Evolutionary conservation across 2,888 invertebrate species (phyloP).

Genomic region (Clanis bilineata): DNA sequence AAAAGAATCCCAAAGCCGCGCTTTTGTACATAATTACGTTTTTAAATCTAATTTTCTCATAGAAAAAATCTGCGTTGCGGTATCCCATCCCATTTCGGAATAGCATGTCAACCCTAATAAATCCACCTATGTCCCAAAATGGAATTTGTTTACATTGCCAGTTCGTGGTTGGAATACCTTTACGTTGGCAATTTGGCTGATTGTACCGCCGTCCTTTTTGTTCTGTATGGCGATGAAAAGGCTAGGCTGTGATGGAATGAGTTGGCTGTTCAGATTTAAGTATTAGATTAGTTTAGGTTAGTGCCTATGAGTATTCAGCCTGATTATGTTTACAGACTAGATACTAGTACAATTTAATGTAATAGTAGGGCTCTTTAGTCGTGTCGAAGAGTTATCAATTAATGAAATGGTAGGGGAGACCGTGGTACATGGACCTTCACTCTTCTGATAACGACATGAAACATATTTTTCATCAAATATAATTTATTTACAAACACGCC

Average conservation of each 20-base stretch:
- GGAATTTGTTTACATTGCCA: slow-evolving; percentile 31
- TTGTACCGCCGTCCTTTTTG: slow-evolving; percentile 13
- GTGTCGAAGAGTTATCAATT: no score
- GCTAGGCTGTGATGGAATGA: neutral
- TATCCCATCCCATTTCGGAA: slow-evolving; percentile 2
- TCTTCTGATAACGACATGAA: no score
- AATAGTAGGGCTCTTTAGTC: no score
- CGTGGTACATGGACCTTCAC: no score
- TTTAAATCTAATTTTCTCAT: neutral
- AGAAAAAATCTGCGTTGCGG: neutral
- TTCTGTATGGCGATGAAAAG: slow-evolving; percentile 1
- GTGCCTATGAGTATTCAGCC: neutral
- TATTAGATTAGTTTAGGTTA: neutral
- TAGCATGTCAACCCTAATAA: slow-evolving; percentile 30
- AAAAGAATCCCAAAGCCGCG: no score
- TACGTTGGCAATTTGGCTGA: slow-evolving; percentile 19
- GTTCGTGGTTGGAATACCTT: slow-evolving; percentile 29
- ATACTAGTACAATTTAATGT: no score
- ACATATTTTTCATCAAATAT: no score
- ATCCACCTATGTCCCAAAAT: slow-evolving; percentile 33
- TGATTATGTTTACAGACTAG: neutral
- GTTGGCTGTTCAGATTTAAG: neutral
- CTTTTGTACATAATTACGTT: no score
- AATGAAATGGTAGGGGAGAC: no score
- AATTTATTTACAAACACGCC: no score